Evolutionary conservation across 2,888 invertebrate species (phyloP), one percentile per base, ranked within the genome.

Genomic region (Ormyrus nitidulus): DNA sequence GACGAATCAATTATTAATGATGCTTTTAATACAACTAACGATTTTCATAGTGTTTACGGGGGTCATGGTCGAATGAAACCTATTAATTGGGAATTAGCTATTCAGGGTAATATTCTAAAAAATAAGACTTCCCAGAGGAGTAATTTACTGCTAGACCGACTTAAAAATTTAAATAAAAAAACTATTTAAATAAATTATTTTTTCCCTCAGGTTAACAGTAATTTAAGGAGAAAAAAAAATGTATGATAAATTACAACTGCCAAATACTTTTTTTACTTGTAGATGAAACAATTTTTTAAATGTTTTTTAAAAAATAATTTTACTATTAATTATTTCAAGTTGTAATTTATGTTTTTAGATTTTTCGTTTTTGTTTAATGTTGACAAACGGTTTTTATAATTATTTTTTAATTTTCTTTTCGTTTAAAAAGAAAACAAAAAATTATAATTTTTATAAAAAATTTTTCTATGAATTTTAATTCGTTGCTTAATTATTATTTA

Each of bases 61-160:
- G 83, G 81, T 71, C 77, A 72, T 56, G 82, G 82, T 13, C n/a
- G 59, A 11, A 77, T 76, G 68, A 53, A 71, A 7, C 49, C 66
- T 1, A 81, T 84, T 9, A 70, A 82, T 46, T 83, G 83, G 85
- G 61, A 81, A 6, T n/a, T 49, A 9, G 65, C 61, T 6, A 53
- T 61, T 48, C 5, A 19, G 58, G 13, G 56, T 65, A 48, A n/a
- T 34, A 34, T 34, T 34, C 34, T 34, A 34, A 34, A 34, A 34
- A 34, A 34, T 34, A 34, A 34, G 34, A 34, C 34, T 34, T 34
- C 34, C 2, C 34, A 3, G 34, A 0, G 13, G 34, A 46, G 0
- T 13, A 46, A 70, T 13, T 74, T 53, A 44, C 11, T 70, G 46
- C 19, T 70, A 11, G 58, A 69, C 58, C 66, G 58, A 13, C 6